phyloP scores from a whole-genome alignment of 2,113 vertebrate genomes.

The Hemichromis elongatus region DNA sequence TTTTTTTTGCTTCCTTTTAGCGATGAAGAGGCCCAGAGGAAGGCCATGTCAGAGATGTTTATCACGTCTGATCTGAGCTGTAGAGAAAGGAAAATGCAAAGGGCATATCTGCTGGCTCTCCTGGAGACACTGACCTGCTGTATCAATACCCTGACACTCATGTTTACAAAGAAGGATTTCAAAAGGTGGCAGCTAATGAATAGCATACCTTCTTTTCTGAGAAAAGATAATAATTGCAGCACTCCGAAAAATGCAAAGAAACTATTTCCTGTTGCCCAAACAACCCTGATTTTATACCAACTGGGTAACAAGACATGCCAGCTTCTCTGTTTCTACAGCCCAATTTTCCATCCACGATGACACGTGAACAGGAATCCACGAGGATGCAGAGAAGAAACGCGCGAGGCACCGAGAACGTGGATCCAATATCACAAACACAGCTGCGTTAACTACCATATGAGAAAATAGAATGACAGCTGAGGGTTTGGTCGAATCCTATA shows the following conservation, averaged over 20 bases:
- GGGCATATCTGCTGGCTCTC: neutral
- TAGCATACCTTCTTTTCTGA: neutral
- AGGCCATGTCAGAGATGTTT: neutral
- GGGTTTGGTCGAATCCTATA: neutral
- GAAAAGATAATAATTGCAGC: neutral
- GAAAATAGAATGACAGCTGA: rapidly evolving
- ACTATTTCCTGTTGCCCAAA: neutral
- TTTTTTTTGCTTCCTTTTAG: neutral
- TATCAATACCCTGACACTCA: neutral
- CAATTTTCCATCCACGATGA: neutral
- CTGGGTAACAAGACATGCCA: neutral
- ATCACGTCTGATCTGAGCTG: neutral
- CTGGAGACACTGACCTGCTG: neutral
- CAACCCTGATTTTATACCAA: neutral
- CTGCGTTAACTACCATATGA: rapidly evolving
- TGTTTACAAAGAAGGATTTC: neutral
- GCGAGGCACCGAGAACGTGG: neutral
- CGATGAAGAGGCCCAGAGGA: neutral
- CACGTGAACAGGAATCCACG: neutral
- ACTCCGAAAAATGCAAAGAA: neutral
- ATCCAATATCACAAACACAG: rapidly evolving
- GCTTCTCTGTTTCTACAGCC: neutral
- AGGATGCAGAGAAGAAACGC: neutral
- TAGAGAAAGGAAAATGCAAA: neutral
- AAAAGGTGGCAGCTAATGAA: slow-evolving; percentile 1